Percentiles rank a stretch among this genome's conserved stretches.
Evolutionary conservation across 2,113 vertebrate species (phyloP).

Genomic region (Mobula hypostoma): DNA sequence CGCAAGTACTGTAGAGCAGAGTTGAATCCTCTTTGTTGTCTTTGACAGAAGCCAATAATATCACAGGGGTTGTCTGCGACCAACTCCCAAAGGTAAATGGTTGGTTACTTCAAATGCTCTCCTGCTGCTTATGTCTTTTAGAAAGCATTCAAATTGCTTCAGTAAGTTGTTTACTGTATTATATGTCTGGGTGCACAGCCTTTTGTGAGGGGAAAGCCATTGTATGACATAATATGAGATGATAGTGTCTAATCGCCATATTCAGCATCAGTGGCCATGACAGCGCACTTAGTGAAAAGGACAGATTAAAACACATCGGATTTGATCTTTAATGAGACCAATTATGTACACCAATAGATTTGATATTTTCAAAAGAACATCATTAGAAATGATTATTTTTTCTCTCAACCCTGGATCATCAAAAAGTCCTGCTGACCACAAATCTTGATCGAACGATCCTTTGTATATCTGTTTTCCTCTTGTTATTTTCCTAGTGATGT

Average conservation of each 20-base stretch:
- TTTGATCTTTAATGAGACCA: conserved; percentile 40
- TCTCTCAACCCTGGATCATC: neutral
- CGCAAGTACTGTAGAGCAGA: no score
- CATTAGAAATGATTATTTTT: conserved; percentile 19
- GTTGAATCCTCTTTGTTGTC: no score
- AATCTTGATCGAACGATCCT: neutral
- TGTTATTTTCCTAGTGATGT: neutral
- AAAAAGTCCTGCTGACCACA: neutral
- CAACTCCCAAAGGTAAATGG: neutral
- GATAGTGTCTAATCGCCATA: conserved; percentile 39
- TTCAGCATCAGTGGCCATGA: conserved; percentile 40
- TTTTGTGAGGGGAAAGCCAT: neutral
- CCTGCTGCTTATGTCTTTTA: neutral
- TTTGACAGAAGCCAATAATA: neutral
- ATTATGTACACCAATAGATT: conserved; percentile 40
- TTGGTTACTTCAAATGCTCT: neutral
- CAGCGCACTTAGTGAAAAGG: conserved; percentile 31
- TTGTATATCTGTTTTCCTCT: neutral
- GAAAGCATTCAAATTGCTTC: neutral
- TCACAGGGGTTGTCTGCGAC: neutral
- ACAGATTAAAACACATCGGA: conserved; percentile 39
- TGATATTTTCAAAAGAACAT: conserved; percentile 35
- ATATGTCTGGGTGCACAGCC: neutral
- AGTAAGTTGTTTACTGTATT: neutral
- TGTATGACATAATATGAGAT: conserved; percentile 39